Conservation (phyloP, 23 tunicate species). For the Diplosoma virens region DNA sequence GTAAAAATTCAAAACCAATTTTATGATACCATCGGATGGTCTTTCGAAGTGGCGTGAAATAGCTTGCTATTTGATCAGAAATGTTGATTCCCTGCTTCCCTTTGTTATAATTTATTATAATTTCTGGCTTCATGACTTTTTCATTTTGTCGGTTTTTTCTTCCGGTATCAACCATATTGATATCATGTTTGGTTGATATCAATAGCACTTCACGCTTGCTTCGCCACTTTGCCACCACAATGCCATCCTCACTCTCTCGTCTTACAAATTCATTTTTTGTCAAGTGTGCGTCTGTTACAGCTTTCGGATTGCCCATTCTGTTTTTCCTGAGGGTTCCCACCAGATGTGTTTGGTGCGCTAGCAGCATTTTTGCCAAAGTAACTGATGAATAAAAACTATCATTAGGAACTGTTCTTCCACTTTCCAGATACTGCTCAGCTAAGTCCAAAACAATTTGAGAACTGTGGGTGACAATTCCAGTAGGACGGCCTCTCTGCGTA, state of each 20-base stretch:
- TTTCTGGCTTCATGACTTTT: slow-evolving; percentile 1
- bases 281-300: neutral
- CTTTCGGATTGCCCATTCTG: slow-evolving; percentile 6
- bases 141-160: neutral
- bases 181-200: slow-evolving; percentile 7
- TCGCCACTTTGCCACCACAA: slow-evolving; percentile 20
- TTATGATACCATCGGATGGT: slow-evolving; percentile 11
- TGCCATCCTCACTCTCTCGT: slow-evolving; percentile 17
- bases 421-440: neutral
- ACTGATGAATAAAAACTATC: slow-evolving; percentile 21
- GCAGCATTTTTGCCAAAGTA: slow-evolving; percentile 3
- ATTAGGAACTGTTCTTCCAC: slow-evolving; percentile 3
- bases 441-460: neutral
- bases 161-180: slow-evolving; percentile 16
- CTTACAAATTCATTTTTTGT: slow-evolving; percentile 1
- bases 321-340: slow-evolving; percentile 15
- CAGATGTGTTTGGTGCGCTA: slow-evolving; percentile 16
- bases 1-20: slow-evolving; percentile 6
- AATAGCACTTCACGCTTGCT: slow-evolving; percentile 14
- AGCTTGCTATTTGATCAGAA: slow-evolving; percentile 5
- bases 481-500: slow-evolving; percentile 1
- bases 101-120: slow-evolving; percentile 8
- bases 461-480: slow-evolving; percentile 6
- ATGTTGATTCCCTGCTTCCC: slow-evolving; percentile 15
- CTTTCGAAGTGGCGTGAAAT: slow-evolving; percentile 15